Percentiles rank a stretch among this genome's conserved stretches.
Conservation (phyloP, 1,140 invertebrate species). For the Scaptomyza montana region DNA sequence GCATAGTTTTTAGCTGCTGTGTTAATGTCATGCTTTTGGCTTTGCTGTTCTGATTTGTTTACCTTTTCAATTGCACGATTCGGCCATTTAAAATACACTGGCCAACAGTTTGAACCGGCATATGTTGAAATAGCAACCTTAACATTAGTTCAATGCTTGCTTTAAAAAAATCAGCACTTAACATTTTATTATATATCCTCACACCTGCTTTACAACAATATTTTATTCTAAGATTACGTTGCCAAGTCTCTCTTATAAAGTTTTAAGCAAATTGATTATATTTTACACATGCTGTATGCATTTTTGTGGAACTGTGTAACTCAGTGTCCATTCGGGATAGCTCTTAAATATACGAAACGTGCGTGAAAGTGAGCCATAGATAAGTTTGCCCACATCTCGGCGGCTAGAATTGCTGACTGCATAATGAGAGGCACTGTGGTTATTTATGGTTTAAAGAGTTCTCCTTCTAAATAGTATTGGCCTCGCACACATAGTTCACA, state of each 20-base stretch:
- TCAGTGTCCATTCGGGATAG: constrained; percentile 16
- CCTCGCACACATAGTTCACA: constrained; percentile 5
- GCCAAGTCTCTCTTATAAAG: neutral
- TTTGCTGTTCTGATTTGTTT: constrained; percentile 68
- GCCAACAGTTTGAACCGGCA: constrained; percentile 16
- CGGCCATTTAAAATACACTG: constrained; percentile 58
- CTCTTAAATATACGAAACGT: constrained; percentile 48
- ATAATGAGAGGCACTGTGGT: constrained; percentile 38
- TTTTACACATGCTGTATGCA: neutral
- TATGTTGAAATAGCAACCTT: neutral
- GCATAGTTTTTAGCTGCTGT: constrained; percentile 61
- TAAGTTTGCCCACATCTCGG: constrained; percentile 34
- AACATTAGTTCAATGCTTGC: neutral
- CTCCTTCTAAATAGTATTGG: constrained; percentile 5
- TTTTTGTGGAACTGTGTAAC: constrained; percentile 5
- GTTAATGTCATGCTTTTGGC: constrained; percentile 68
- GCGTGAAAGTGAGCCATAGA: constrained; percentile 53
- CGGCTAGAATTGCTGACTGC: constrained; percentile 23
- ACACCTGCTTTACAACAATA: too few relatives aligned
- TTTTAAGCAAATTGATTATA: neutral
- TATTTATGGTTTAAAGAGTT: constrained; percentile 68
- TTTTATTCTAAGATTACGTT: neutral
- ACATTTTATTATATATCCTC: too few relatives aligned
- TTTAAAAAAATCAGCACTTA: too few relatives aligned
- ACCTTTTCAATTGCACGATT: constrained; percentile 62